These are phyloP conservation scores for Idaea straminata DNA, from an alignment of 2,888 invertebrate species.

Conservation along the genomic window DNA sequence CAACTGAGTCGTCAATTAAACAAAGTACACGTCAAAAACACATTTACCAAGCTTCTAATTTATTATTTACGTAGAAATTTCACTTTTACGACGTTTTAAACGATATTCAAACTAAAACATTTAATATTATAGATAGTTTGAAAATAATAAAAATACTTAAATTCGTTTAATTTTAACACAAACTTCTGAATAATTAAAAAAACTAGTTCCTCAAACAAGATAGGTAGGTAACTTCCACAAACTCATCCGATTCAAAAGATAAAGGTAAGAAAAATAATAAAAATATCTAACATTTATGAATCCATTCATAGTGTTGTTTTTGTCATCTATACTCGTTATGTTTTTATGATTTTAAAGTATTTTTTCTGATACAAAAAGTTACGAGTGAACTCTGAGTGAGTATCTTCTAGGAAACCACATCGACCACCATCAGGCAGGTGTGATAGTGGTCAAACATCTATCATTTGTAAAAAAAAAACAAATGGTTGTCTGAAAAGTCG, in stretches of 20 bases:
- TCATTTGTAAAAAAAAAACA: too few species aligned
- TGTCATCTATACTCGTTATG: neutral
- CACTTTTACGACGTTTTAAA: neutral
- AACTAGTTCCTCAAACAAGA: constrained; percentile 6
- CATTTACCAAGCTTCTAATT: neutral
- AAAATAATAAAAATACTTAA: neutral
- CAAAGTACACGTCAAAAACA: neutral
- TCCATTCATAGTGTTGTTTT: neutral
- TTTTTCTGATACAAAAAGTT: neutral
- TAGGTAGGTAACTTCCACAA: neutral
- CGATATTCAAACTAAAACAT: neutral
- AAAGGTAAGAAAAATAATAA: neutral
- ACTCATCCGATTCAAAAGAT: constrained; percentile 1
- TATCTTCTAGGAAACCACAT: too few species aligned
- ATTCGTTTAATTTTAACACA: constrained; percentile 11
- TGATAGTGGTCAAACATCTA: too few species aligned
- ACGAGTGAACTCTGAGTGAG: too few species aligned
- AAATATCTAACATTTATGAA: neutral
- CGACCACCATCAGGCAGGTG: too few species aligned
- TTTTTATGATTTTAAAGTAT: neutral
- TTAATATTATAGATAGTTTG: neutral
- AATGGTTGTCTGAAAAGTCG: too few species aligned
- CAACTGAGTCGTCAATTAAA: too few species aligned
- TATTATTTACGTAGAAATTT: neutral
- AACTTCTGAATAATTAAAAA: constrained; percentile 11